Base-by-base conservation (phyloP, 2,888 invertebrate species). In the Drosophila austrosaltans region DNA sequence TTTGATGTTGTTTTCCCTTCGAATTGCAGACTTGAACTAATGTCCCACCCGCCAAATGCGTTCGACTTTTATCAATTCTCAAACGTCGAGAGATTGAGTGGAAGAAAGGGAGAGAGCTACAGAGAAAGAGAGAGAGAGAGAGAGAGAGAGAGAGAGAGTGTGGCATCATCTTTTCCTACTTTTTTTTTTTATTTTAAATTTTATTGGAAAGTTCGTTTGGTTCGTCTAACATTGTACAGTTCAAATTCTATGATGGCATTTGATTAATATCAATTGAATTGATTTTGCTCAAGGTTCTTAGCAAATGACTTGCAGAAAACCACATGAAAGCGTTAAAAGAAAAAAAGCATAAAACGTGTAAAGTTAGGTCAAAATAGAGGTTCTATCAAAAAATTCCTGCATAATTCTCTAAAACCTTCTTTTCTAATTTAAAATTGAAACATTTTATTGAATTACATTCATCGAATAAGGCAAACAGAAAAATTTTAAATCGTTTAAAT, bases 191-290 rank as follows among this genome's bases (percentile, higher is more conserved):
- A 7, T 40, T 40, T 40, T n/a, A n/a, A n/a, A n/a, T 40, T 40
- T 40, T 67, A 12, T 61, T 63, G 53, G 25, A 65, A 56, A 36
- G 44, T 48, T 25, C 48, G 48, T 48, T 48, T 12, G 12, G 22
- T 25, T 25, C 39, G 36, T 57, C 57, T 36, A 57, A 32, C 20
- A 57, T 53, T 53, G 53, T 28, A 63, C 2, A 48, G 44, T 48
- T 60, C 30, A 22, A 79, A 69, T 76, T 36, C 57, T 57, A 69
- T 63, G 63, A 66, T 57, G 58, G 10, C 53, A 67, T 62, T 78
- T 85, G 77, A 86, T 86, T 82, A 79, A 87, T 71, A 73, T 75
- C 78, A 86, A 86, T 86, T 85, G 77, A 76, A 85, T 85, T 79
- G 87, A 86, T 86, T 85, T 77, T 77, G 58, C 74, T 79, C 87